phyloP scores from a whole-genome alignment of 2,888 invertebrate species.

The Dasypogon diadema region DNA sequence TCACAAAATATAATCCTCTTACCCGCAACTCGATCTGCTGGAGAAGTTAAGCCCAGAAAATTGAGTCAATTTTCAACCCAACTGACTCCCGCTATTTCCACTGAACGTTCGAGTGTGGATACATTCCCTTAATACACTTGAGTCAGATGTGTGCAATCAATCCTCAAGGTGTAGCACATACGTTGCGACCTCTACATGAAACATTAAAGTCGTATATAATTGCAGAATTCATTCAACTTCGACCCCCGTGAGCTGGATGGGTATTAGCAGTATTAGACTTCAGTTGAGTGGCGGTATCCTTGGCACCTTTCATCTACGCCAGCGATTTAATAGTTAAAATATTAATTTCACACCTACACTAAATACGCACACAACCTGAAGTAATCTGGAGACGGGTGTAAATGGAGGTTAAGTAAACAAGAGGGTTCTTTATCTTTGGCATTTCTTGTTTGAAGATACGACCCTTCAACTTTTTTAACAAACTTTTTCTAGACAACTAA shows the following conservation, averaged over 20 bases:
- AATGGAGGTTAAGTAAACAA: background rate
- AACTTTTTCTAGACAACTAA: background rate
- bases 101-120: background rate
- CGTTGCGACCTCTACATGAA: background rate
- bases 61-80: constrained; percentile 30
- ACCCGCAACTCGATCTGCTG: constrained; percentile 7
- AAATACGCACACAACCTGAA: background rate
- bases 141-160: background rate
- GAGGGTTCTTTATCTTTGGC: constrained; percentile 27
- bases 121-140: background rate
- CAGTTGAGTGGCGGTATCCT: background rate
- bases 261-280: background rate
- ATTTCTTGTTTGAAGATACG: background rate
- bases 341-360: constrained; percentile 24
- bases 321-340: constrained; percentile 16
- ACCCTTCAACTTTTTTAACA: background rate
- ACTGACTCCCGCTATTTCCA: background rate
- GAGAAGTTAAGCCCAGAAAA: constrained; percentile 23
- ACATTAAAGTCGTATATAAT: background rate
- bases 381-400: background rate
- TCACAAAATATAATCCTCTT: constrained; percentile 22
- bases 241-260: background rate
- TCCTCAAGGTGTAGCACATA: background rate
- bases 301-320: background rate
- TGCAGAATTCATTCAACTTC: background rate